Evolutionary conservation across 2,113 vertebrate species (phyloP).

Genomic region (Lampris megalopsis): DNA sequence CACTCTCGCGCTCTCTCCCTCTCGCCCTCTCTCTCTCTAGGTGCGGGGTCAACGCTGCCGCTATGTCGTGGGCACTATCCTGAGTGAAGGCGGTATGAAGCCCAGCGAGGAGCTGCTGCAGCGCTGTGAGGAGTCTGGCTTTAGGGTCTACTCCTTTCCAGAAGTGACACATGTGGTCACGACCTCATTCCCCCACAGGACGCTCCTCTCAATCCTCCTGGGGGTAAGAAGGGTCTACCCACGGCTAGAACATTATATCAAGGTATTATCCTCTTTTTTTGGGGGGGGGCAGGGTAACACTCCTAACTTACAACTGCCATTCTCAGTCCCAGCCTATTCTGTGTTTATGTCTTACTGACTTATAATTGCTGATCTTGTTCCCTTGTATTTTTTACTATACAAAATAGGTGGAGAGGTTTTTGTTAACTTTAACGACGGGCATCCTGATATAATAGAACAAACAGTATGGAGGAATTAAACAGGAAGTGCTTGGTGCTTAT

Average conservation of each 20-base stretch:
- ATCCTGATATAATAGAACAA: no score
- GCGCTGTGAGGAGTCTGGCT: constrained; percentile 89
- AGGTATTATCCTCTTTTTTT: constrained; percentile 76
- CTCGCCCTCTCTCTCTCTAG: constrained; percentile 62
- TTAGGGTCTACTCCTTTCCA: constrained; percentile 91
- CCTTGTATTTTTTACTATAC: not conserved
- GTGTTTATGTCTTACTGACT: not conserved
- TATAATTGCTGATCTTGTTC: not conserved
- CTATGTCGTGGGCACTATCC: constrained; percentile 89
- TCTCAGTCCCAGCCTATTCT: not conserved
- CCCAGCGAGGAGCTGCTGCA: constrained; percentile 84
- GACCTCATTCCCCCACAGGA: constrained; percentile 88
- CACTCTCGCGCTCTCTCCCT: not conserved
- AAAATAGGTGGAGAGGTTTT: no score
- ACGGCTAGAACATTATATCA: constrained; percentile 87
- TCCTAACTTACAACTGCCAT: not conserved
- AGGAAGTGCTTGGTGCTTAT: no score
- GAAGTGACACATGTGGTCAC: constrained; percentile 91
- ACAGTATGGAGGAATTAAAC: no score
- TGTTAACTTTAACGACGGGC: no score
- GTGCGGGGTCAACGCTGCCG: constrained; percentile 85
- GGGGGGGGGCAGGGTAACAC: no score
- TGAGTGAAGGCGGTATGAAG: constrained; percentile 88
- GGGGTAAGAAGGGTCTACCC: constrained; percentile 88
- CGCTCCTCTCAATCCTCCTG: constrained; percentile 84